Conservation (phyloP, 1,140 invertebrate species). For the Aleiodes sp. region DNA sequence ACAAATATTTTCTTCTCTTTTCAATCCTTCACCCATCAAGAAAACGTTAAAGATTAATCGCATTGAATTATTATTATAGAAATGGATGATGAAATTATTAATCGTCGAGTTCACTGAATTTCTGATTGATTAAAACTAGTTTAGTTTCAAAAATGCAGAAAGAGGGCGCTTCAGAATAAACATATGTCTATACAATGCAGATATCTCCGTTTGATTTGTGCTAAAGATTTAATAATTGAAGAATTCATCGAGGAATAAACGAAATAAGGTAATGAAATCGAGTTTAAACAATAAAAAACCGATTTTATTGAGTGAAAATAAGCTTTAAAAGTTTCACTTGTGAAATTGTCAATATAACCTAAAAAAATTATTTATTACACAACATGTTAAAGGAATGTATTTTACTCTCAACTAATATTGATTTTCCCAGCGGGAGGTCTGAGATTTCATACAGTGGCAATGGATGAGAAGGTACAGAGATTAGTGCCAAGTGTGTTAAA, state of each 20-base stretch:
- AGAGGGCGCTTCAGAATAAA: not conserved
- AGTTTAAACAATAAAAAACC: not conserved
- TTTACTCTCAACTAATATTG: constrained; percentile 49
- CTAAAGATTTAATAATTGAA: no score
- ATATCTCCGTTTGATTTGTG: not conserved
- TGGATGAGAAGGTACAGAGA: constrained; percentile 53
- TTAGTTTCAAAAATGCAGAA: not conserved
- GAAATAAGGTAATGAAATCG: not conserved
- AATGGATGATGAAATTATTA: no score
- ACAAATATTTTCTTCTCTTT: no score
- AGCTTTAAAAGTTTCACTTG: not conserved
- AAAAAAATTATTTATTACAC: not conserved
- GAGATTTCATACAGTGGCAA: constrained; percentile 46
- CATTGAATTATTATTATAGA: no score
- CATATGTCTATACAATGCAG: not conserved
- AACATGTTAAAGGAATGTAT: constrained; percentile 28
- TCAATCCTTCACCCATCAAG: no score
- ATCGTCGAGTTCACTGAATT: no score
- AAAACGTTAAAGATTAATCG: no score
- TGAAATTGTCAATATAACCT: not conserved
- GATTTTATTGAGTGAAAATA: no score
- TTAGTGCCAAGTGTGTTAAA: constrained; percentile 31
- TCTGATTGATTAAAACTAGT: no score
- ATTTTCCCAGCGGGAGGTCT: constrained; percentile 41
- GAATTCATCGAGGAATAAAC: not conserved